Evolutionary conservation across 2,888 invertebrate genomes (phyloP).

Genomic region (Cinara cedri): DNA sequence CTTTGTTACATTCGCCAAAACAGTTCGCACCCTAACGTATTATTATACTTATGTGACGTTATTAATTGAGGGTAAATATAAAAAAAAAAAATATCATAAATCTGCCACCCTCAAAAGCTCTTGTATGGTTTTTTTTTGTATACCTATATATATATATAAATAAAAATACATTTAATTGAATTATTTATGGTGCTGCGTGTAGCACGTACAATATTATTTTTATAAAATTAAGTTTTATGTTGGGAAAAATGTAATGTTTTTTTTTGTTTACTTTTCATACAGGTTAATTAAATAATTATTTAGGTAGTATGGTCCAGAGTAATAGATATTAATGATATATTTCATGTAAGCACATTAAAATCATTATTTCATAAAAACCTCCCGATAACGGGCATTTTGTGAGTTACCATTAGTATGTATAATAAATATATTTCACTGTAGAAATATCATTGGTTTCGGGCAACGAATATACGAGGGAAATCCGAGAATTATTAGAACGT

Average conservation of each 20-base stretch:
- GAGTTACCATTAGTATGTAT: too few species aligned
- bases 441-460: too few species aligned
- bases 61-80: constrained; percentile 44
- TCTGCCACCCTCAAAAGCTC: constrained; percentile 33
- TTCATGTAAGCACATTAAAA: neutral
- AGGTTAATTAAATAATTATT: neutral
- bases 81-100: constrained; percentile 46
- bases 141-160: neutral
- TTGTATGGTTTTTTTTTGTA: constrained; percentile 29
- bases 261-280: neutral
- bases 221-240: constrained; percentile 15
- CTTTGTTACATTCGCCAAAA: constrained; percentile 23
- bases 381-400: too few species aligned
- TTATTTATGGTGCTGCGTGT: constrained; percentile 9
- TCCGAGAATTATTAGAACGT: too few species aligned
- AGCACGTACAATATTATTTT: constrained; percentile 8
- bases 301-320: too few species aligned
- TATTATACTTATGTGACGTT: constrained; percentile 38
- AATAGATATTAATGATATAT: neutral
- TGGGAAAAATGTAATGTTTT: neutral
- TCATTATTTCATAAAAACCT: too few species aligned
- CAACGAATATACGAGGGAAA: too few species aligned
- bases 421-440: too few species aligned
- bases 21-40: constrained; percentile 18
- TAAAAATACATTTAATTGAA: constrained; percentile 12